A percentile compares a stretch with the other conserved stretches of the same genome.
phyloP scores from a whole-genome alignment of 2,888 invertebrate species.

The Athalia cordata region DNA sequence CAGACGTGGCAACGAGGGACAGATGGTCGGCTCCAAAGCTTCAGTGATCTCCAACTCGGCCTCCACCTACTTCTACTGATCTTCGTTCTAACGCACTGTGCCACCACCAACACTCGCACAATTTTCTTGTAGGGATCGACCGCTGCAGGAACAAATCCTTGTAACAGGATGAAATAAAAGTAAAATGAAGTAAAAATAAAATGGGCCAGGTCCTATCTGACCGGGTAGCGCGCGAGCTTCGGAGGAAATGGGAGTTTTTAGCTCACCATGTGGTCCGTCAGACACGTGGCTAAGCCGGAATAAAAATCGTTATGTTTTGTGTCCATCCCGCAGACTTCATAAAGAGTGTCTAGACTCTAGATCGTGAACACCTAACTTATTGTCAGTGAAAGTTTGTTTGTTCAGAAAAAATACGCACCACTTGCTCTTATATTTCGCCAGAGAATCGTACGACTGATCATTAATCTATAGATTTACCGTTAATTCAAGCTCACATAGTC shows the following conservation, averaged over 20 bases:
- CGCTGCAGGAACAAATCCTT: conserved; percentile 35
- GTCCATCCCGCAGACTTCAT: conserved; percentile 1
- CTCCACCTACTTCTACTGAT: neutral
- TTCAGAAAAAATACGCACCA: neutral
- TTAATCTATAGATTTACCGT: conserved; percentile 17
- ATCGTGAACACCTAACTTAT: neutral
- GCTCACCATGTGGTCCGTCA: conserved; percentile 32
- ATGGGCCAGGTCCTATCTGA: conserved; percentile 36
- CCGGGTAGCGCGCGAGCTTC: conserved; percentile 24
- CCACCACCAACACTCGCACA: neutral
- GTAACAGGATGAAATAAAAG: conserved; percentile 13
- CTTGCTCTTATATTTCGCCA: neutral
- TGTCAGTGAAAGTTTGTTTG: conserved; percentile 10
- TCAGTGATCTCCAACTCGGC: conserved; percentile 46
- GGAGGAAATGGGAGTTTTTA: conserved; percentile 7
- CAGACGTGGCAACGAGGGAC: conserved; percentile 67
- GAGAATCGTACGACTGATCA: conserved; percentile 8
- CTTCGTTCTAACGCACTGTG: conserved; percentile 26
- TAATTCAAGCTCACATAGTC: neutral
- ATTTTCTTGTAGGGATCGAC: neutral
- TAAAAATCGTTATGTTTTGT: conserved; percentile 23
- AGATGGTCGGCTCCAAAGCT: conserved; percentile 54
- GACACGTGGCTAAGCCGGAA: conserved; percentile 38
- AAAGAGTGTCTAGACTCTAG: conserved; percentile 7
- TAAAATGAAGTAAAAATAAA: neutral